A percentile compares a stretch with the other conserved stretches of the same genome.
Conservation (phyloP, 2,888 invertebrate species). For the Bellardia pandia region DNA sequence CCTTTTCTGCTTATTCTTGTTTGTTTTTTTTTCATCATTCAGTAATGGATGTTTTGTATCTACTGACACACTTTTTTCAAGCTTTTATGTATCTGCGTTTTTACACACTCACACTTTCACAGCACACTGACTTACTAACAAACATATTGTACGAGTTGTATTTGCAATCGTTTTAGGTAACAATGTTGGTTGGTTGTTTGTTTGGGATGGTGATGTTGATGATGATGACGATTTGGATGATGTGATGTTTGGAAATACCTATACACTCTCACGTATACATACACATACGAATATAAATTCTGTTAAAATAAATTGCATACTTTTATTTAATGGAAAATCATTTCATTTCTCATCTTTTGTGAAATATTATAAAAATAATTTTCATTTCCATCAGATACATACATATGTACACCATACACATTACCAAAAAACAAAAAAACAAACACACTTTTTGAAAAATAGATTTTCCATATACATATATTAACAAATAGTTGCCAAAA, state of each 20-base stretch:
- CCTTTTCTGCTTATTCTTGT: conserved; percentile 42
- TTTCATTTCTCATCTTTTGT: background rate
- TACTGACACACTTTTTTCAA: conserved; percentile 68
- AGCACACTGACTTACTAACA: conserved; percentile 29
- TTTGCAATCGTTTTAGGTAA: background rate
- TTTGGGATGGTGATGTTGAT: conserved; percentile 30
- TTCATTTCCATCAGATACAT: background rate
- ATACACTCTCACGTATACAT: background rate
- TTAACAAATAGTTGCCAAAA: conserved; percentile 9
- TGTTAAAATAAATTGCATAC: background rate
- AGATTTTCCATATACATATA: background rate
- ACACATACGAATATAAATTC: background rate
- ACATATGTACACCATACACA: too few species aligned
- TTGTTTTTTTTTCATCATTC: conserved; percentile 34
- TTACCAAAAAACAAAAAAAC: background rate
- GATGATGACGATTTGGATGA: conserved; percentile 24
- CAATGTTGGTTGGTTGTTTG: conserved; percentile 10
- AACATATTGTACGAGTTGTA: conserved; percentile 29
- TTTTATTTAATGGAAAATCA: conserved; percentile 12
- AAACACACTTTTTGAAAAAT: background rate
- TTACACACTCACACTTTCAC: background rate
- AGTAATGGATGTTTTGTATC: conserved; percentile 60
- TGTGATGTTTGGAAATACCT: conserved; percentile 45
- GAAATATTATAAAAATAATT: conserved; percentile 5
- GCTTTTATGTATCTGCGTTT: conserved; percentile 8